Evolutionary conservation across 2,797 vertebrate species (phyloP).

Genomic region (Emys orbicularis): DNA sequence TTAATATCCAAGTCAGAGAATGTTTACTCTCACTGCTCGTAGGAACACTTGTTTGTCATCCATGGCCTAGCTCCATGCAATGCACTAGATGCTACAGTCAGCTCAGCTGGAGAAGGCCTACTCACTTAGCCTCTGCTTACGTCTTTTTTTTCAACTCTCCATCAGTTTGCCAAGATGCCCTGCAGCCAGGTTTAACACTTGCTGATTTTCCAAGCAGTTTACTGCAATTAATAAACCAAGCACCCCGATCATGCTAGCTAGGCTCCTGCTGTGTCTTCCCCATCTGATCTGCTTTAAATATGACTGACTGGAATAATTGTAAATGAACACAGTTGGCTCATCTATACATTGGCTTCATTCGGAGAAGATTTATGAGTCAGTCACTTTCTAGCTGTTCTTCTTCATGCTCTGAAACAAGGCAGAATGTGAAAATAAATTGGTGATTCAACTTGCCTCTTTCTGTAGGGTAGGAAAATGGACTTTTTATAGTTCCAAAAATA

Average conservation of each 20-base stretch:
- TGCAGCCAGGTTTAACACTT: not conserved
- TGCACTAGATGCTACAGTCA: too few relatives aligned
- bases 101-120: not conserved
- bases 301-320: rapidly evolving
- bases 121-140: not conserved
- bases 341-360: not conserved
- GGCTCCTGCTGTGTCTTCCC: not conserved
- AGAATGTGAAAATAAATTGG: not conserved
- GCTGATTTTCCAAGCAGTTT: not conserved
- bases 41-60: not conserved
- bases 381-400: not conserved
- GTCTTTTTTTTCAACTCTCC: not conserved
- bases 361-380: not conserved
- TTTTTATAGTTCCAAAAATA: not conserved
- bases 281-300: not conserved
- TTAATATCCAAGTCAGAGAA: not conserved
- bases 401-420: not conserved
- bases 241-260: not conserved
- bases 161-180: not conserved
- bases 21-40: not conserved
- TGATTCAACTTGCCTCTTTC: not conserved
- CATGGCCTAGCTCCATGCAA: not conserved
- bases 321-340: not conserved
- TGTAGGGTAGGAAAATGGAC: not conserved
- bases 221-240: not conserved